Evolutionary conservation across 1,140 invertebrate species (phyloP), one percentile per base, ranked within the genome.

Genomic region (Zaprionus inermis): DNA sequence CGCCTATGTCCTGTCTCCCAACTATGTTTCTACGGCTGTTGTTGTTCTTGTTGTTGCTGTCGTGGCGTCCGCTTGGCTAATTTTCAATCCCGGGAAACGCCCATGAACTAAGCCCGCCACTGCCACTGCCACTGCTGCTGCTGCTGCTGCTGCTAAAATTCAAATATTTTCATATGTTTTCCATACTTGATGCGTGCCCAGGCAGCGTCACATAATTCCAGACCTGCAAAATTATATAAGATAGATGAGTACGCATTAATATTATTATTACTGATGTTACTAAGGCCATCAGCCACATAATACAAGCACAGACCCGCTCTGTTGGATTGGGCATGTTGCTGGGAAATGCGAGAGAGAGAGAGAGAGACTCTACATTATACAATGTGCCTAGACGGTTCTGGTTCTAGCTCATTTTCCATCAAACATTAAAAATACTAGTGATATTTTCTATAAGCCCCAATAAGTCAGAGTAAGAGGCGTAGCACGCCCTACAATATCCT

Each of bases 141-240:
- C 36, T 38, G 36, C 36, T 22, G 44, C 44, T 58, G 36, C 72
- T 54, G 49, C 44, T 77, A 60, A 88, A 89, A 72, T 76, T 81
- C 64, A 88, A 88, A 89, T 89, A 78, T 88, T 89, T 80, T 83
- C 77, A 89, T 89, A 83, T 83, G 70, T 68, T 89, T 83, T 77
- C 83, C 83, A 88, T 88, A 72, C 66, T 83, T 79, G 59, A 67
- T 57, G 73, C 32, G 60, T 70, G 36, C 14, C 24, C 24, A 28
- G 36, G 14, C 22, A 46, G 18, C 11, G 36, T 88, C 63, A 88
- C 83, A 86, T 83, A 63, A 52, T 76, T 64, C 32, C 67, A 71
- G 60, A 10, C 58, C 59, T 75, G 6, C 18, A 12, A 58, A 24
- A 70, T 63, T 52, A 64, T 59, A 49, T 20, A 51, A 71, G 56